Percentiles rank a stretch among this genome's conserved stretches.
These are phyloP conservation scores for Cacoxenus indagator DNA, from an alignment of 2,888 invertebrate genomes.

Conservation along the genomic window DNA sequence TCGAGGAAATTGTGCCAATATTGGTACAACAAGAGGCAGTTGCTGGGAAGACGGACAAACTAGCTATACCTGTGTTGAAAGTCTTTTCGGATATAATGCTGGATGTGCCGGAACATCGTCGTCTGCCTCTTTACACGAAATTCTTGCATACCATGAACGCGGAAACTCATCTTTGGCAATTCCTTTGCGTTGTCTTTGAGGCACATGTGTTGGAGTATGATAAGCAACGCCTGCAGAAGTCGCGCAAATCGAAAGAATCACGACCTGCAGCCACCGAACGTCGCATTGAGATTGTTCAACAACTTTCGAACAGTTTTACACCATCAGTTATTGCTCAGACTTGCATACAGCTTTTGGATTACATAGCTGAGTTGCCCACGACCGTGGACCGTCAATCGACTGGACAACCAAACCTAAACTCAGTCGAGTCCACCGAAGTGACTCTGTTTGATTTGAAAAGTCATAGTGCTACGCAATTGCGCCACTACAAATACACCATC, in stretches of 20 bases:
- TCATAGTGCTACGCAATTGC: constrained; percentile 81
- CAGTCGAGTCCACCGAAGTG: constrained; percentile 33
- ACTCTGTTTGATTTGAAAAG: constrained; percentile 76
- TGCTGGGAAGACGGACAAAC: constrained; percentile 47
- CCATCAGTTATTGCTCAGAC: constrained; percentile 76
- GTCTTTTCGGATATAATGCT: constrained; percentile 92
- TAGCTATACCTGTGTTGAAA: constrained; percentile 80
- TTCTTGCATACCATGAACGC: constrained; percentile 81
- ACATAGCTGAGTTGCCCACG: constrained; percentile 78
- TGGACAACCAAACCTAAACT: too few species aligned
- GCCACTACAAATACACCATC: constrained; percentile 87
- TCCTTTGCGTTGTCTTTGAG: constrained; percentile 80
- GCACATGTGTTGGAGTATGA: constrained; percentile 76
- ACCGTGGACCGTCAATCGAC: constrained; percentile 71
- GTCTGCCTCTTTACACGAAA: constrained; percentile 84
- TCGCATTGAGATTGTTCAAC: constrained; percentile 78
- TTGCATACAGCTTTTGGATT: constrained; percentile 78
- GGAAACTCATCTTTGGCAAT: constrained; percentile 79
- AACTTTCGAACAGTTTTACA: constrained; percentile 78
- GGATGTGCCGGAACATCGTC: constrained; percentile 94
- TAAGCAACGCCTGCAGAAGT: constrained; percentile 70
- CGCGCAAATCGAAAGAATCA: constrained; percentile 27
- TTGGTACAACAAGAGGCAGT: constrained; percentile 74
- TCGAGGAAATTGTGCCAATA: constrained; percentile 91
- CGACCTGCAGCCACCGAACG: constrained; percentile 69